Conservation (phyloP, 2,888 invertebrate genomes). For the Cheilosia urbana region DNA sequence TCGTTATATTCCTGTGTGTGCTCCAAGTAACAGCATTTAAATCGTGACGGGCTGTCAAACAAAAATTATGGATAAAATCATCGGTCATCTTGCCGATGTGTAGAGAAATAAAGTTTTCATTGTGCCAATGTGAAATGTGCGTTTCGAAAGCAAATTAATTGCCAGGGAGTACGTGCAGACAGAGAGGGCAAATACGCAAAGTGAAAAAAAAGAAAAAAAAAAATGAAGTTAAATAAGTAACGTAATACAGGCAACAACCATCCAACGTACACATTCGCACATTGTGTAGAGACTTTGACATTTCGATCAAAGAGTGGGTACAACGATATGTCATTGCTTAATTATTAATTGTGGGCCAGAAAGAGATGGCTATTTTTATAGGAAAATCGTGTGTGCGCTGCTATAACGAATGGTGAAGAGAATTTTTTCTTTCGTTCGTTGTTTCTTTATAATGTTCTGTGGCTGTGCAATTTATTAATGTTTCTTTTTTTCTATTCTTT, state of each 20-base stretch:
- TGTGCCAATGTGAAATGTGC: conserved; percentile 56
- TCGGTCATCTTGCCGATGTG: conserved; percentile 26
- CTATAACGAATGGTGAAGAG: conserved; percentile 52
- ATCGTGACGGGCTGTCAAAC: conserved; percentile 22
- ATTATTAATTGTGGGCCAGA: conserved; percentile 34
- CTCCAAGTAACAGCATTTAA: conserved; percentile 26
- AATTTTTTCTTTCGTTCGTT: conserved; percentile 54
- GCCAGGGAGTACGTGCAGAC: conserved; percentile 28
- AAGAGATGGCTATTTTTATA: conserved; percentile 46
- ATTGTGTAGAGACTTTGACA: conserved; percentile 62
- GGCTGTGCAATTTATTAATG: conserved; percentile 65
- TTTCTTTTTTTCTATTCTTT: conserved; percentile 49
- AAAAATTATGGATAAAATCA: conserved; percentile 49
- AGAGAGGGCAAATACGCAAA: conserved; percentile 25
- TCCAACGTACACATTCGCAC: conserved; percentile 27
- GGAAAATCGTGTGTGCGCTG: conserved; percentile 31
- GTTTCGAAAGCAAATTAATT: conserved; percentile 61
- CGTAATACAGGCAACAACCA: conserved; percentile 29
- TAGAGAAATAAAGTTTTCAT: conserved; percentile 9
- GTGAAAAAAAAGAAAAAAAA: conserved; percentile 42
- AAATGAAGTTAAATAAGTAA: conserved; percentile 36
- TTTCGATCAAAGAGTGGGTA: conserved; percentile 51
- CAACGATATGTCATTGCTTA: conserved; percentile 28
- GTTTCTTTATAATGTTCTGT: conserved; percentile 59
- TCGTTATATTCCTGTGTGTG: conserved; percentile 32